Evolutionary conservation across 1,140 invertebrate genomes (phyloP).

Genomic region (Lineus longissimus): DNA sequence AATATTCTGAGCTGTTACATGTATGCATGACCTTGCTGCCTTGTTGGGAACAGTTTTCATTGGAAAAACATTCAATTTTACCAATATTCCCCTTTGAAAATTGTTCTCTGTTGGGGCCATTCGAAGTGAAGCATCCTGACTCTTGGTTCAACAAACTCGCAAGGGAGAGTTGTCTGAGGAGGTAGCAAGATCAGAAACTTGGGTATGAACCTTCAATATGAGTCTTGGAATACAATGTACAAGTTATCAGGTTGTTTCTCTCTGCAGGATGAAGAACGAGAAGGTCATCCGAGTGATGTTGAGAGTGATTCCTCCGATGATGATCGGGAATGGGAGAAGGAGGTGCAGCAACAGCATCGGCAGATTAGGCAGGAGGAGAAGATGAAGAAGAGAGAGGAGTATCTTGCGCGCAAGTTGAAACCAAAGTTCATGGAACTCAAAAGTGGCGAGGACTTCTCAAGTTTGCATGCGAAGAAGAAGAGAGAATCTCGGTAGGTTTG

Average conservation of each 20-base stretch:
- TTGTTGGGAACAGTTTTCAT: no score
- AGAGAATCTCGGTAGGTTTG: conserved; percentile 53
- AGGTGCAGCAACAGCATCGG: conserved; percentile 72
- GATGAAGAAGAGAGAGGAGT: conserved; percentile 43
- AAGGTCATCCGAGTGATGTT: conserved; percentile 50
- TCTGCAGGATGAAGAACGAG: conserved; percentile 39
- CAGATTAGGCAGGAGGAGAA: conserved; percentile 54
- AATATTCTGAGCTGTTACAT: neutral
- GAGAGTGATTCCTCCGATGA: conserved; percentile 65
- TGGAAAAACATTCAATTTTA: no score
- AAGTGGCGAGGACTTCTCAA: conserved; percentile 61
- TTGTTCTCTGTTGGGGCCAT: no score
- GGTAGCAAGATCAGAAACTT: no score
- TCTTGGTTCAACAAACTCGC: no score
- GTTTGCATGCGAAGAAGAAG: conserved; percentile 49
- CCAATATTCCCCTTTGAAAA: no score
- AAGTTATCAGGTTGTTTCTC: no score
- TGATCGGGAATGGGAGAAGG: conserved; percentile 71
- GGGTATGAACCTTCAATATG: no score
- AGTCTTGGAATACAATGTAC: no score
- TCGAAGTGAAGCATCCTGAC: no score
- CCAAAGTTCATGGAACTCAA: conserved; percentile 66
- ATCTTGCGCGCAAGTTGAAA: conserved; percentile 27
- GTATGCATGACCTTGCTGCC: neutral
- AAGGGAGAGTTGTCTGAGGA: no score